Evolutionary conservation across 2,113 vertebrate species (phyloP).

Genomic region (Pedionomus torquatus): DNA sequence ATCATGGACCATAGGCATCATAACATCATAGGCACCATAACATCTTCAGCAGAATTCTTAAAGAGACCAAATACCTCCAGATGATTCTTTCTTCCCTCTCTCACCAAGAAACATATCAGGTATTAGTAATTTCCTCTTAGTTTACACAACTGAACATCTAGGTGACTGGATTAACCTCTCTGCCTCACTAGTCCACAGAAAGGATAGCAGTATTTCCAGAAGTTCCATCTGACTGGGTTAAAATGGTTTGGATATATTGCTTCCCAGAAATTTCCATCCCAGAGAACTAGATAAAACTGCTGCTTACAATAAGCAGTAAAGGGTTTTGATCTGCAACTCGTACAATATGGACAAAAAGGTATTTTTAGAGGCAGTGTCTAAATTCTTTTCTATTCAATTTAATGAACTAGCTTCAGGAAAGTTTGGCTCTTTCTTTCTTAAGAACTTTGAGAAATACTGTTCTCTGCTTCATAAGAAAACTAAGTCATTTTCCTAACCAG

Average conservation of each 20-base stretch:
- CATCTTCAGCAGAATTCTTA: not conserved
- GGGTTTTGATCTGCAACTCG: not conserved
- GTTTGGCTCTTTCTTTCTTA: not conserved
- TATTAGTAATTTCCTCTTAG: not conserved
- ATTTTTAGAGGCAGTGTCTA: not conserved
- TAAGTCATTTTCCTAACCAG: not conserved
- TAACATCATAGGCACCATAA: not conserved
- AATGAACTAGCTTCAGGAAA: not conserved
- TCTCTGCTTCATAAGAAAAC: not conserved
- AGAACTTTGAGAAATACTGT: not conserved
- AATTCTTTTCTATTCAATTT: not conserved
- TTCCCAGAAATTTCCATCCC: not conserved
- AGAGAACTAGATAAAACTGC: not conserved
- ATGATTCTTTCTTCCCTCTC: constrained; percentile 6
- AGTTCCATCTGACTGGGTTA: not conserved
- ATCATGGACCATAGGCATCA: not conserved
- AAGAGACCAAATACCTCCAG: not conserved
- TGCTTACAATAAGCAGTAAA: not conserved
- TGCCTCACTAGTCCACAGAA: not conserved
- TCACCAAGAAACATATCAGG: not conserved
- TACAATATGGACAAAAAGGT: not conserved
- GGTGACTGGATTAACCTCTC: not conserved
- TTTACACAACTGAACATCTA: not conserved
- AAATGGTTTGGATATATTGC: not conserved
- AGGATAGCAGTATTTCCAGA: not conserved